These are phyloP conservation scores for Melanostoma scalare DNA, from an alignment of 2,888 invertebrate species.

Conservation along the genomic window DNA sequence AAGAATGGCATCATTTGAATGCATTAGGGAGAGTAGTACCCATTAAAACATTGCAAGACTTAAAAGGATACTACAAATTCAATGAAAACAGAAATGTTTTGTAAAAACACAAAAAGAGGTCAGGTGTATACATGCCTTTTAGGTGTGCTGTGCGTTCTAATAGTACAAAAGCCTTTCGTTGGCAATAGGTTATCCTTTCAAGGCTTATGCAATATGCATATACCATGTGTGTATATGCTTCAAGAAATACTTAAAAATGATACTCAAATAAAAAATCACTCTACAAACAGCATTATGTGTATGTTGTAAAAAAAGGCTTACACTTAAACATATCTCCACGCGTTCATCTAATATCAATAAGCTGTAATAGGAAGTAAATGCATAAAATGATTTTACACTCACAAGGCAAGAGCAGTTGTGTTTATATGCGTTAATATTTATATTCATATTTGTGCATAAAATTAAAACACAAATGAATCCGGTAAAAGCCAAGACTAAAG, in stretches of 20 bases:
- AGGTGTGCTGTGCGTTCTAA: background rate
- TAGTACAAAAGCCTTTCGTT: constrained; percentile 34
- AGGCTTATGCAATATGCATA: no score
- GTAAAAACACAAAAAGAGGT: constrained; percentile 22
- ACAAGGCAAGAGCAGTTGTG: no score
- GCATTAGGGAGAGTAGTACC: constrained; percentile 48
- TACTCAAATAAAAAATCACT: background rate
- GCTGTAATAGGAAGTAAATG: no score
- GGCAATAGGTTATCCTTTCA: background rate
- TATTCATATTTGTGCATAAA: no score
- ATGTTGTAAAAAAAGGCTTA: no score
- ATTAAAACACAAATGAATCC: no score
- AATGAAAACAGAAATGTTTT: constrained; percentile 32
- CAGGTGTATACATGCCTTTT: constrained; percentile 34
- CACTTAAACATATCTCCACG: no score
- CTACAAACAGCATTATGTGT: no score
- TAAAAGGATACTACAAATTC: constrained; percentile 31
- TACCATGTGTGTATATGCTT: background rate
- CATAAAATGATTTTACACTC: no score
- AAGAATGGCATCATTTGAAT: constrained; percentile 46
- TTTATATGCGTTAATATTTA: no score
- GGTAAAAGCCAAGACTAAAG: no score
- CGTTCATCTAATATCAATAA: no score
- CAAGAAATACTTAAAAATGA: background rate
- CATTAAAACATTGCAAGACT: constrained; percentile 46